Evolutionary conservation across 2,113 vertebrate genomes (phyloP).

Genomic region (Xenopus borealis): DNA sequence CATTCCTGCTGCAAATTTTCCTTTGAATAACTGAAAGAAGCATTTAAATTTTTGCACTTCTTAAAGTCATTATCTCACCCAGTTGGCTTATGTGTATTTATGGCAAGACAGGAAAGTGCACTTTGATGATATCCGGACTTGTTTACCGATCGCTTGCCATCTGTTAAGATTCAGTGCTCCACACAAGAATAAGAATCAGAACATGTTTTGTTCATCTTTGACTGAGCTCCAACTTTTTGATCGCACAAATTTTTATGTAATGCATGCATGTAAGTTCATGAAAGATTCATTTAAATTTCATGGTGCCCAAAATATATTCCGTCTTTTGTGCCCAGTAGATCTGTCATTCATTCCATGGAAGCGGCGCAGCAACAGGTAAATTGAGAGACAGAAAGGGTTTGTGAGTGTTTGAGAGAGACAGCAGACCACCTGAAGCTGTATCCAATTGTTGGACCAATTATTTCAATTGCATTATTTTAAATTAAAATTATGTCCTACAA

Average conservation of each 20-base stretch:
- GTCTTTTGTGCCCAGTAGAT: background rate
- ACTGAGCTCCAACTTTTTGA: conserved; percentile 33
- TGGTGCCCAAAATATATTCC: conserved; percentile 27
- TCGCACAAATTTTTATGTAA: conserved; percentile 30
- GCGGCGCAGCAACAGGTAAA: background rate
- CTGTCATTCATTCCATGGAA: background rate
- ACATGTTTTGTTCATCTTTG: conserved; percentile 44
- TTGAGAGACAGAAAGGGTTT: too few relatives aligned
- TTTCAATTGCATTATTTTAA: too few relatives aligned
- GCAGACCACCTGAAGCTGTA: too few relatives aligned
- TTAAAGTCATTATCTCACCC: background rate
- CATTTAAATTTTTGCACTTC: too few relatives aligned
- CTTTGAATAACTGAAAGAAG: too few relatives aligned
- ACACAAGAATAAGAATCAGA: conserved; percentile 35
- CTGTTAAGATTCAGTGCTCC: conserved; percentile 45
- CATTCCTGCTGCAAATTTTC: too few relatives aligned
- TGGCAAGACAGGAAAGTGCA: conserved; percentile 34
- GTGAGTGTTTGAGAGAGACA: too few relatives aligned
- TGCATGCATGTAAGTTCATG: conserved; percentile 30
- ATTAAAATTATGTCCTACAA: too few relatives aligned
- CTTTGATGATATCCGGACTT: conserved; percentile 42
- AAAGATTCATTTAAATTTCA: conserved; percentile 32
- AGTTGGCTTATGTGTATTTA: conserved; percentile 32
- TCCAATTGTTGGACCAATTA: too few relatives aligned
- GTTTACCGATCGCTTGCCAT: conserved; percentile 40